Evolutionary conservation across 2,113 vertebrate species (phyloP).

Genomic region (Atrichornis clamosus): DNA sequence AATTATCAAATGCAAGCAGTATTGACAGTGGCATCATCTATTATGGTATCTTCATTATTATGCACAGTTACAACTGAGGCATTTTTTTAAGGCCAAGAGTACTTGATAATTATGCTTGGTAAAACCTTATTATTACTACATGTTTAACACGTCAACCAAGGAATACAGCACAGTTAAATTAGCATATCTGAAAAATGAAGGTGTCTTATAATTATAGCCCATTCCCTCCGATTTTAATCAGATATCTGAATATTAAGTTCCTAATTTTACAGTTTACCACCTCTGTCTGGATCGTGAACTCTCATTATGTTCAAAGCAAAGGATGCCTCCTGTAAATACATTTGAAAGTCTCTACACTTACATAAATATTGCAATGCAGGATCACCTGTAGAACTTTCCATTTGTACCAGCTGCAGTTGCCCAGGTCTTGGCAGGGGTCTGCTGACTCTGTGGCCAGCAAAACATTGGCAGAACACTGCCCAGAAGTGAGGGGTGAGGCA

Average conservation of each 20-base stretch:
- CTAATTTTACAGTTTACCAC: background rate
- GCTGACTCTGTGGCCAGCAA: background rate
- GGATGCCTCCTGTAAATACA: background rate
- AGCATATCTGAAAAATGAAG: slow-evolving; percentile 7
- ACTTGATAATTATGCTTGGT: slow-evolving; percentile 4
- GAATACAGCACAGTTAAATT: background rate
- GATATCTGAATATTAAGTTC: background rate
- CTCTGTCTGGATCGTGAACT: background rate
- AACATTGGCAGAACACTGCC: fast-evolving
- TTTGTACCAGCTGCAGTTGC: fast-evolving
- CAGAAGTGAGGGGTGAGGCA: background rate
- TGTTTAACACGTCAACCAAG: background rate
- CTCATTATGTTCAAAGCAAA: background rate
- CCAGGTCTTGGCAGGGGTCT: background rate
- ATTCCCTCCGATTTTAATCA: background rate
- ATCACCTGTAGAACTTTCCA: background rate
- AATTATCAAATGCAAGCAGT: slow-evolving; percentile 3
- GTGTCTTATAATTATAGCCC: background rate
- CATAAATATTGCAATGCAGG: background rate
- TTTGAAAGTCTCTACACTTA: background rate
- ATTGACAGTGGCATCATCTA: background rate
- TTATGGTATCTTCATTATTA: background rate
- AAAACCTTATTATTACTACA: slow-evolving; percentile 33
- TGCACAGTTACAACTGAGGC: background rate
- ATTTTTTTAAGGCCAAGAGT: slow-evolving; percentile 14